Conservation (phyloP, 2,888 invertebrate species). For the Drosophila planitibia region DNA sequence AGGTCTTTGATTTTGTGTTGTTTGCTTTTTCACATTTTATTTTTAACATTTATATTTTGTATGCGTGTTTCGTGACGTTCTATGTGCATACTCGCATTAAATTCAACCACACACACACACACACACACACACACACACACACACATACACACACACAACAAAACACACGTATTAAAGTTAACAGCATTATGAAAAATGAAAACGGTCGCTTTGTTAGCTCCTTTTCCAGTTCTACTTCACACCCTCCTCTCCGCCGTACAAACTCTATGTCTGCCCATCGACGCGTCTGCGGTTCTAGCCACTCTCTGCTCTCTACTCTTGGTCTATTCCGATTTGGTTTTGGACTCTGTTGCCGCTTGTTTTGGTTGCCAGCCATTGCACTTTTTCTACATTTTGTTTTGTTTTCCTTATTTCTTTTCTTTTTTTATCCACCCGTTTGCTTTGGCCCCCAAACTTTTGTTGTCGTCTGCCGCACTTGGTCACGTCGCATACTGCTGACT, state of each 20-base stretch:
- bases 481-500: constrained; percentile 63
- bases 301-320: constrained; percentile 23
- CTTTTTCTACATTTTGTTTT: constrained; percentile 45
- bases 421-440: constrained; percentile 31
- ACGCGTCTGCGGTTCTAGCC: constrained; percentile 67
- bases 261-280: constrained; percentile 38
- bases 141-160: constrained; percentile 14
- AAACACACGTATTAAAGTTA: constrained; percentile 49
- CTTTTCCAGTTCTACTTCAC: constrained; percentile 2
- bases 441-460: constrained; percentile 37
- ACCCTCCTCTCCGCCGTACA: neutral
- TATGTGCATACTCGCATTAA: constrained; percentile 31
- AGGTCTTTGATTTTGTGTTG: constrained; percentile 74
- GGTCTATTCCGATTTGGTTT: constrained; percentile 45
- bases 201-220: constrained; percentile 46
- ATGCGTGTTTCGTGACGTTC: constrained; percentile 60
- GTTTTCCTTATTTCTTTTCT: constrained; percentile 14
- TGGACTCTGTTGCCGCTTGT: constrained; percentile 32
- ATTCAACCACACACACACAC: constrained; percentile 26
- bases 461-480: constrained; percentile 66
- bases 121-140: constrained; percentile 23
- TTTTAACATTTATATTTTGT: constrained; percentile 80
- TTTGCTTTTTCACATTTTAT: constrained; percentile 82
- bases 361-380: constrained; percentile 41
- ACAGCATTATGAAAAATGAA: constrained; percentile 77